Conservation (phyloP, 2,113 vertebrate genomes). For the Callipepla californica region DNA sequence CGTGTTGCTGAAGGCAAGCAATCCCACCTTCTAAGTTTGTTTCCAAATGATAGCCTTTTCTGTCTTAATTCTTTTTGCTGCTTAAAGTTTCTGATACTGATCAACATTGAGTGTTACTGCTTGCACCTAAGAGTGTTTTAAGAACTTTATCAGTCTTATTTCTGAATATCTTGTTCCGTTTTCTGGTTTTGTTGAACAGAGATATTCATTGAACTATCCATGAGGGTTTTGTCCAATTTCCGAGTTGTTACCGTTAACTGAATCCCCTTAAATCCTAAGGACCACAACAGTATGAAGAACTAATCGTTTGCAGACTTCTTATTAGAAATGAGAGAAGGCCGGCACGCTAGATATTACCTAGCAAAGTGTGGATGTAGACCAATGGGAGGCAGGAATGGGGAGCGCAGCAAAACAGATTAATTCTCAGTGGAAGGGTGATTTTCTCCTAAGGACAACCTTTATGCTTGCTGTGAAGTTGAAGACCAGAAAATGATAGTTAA, state of each 20-base stretch:
- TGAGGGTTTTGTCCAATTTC: background rate
- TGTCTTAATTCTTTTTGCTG: background rate
- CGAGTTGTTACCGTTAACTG: background rate
- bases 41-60: background rate
- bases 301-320: background rate
- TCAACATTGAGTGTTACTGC: background rate
- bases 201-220: background rate
- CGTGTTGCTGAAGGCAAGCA: background rate
- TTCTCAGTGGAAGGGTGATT: constrained; percentile 48
- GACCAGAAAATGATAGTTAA: constrained; percentile 43
- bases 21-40: background rate
- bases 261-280: background rate
- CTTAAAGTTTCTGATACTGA: background rate
- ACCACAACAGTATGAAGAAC: background rate
- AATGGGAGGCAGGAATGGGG: constrained; percentile 10
- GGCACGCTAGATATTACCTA: background rate
- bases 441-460: constrained; percentile 30
- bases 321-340: constrained; percentile 7
- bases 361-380: background rate
- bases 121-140: background rate
- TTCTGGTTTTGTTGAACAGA: background rate
- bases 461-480: constrained; percentile 37
- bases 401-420: constrained; percentile 48
- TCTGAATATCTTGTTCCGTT: background rate
- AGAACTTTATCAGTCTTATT: background rate